Conservation (phyloP, 2,113 vertebrate genomes). For the Brachyhypopomus occidentalis region DNA sequence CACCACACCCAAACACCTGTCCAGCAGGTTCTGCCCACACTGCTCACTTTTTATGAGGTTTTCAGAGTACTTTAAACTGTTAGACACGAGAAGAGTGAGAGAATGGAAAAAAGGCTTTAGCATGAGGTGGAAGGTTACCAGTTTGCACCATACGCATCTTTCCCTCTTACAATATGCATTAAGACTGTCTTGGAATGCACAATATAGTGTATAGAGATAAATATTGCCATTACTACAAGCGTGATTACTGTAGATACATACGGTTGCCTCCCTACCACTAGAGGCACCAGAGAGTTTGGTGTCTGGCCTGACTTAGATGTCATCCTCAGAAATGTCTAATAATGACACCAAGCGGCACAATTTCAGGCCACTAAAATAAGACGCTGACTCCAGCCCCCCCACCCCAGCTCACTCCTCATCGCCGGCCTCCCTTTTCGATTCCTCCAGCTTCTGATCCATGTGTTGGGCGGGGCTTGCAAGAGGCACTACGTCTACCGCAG, state of each 20-base stretch:
- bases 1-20: conserved; percentile 64
- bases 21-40: conserved; percentile 72
- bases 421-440: conserved; percentile 74
- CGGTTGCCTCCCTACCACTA: conserved; percentile 70
- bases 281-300: conserved; percentile 65
- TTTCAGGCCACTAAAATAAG: conserved; percentile 40
- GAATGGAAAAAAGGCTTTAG: conserved; percentile 60
- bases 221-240: conserved; percentile 80
- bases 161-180: conserved; percentile 68
- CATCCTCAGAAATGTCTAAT: conserved; percentile 2
- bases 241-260: conserved; percentile 81
- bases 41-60: conserved; percentile 24
- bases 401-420: conserved; percentile 79
- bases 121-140: conserved; percentile 65
- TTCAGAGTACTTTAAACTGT: conserved; percentile 52
- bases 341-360: conserved; percentile 32
- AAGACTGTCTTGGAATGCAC: conserved; percentile 79
- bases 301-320: conserved; percentile 30
- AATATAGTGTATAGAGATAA: conserved; percentile 75
- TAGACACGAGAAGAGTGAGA: conserved; percentile 58
- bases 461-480: conserved; percentile 69
- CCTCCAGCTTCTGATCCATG: conserved; percentile 69
- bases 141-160: conserved; percentile 62
- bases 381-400: conserved; percentile 39
- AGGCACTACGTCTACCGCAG: conserved; percentile 61